A percentile compares a stretch with the other conserved stretches of the same genome.
Evolutionary conservation across 1,140 invertebrate genomes (phyloP).

Genomic region (Eumaeus atala): DNA sequence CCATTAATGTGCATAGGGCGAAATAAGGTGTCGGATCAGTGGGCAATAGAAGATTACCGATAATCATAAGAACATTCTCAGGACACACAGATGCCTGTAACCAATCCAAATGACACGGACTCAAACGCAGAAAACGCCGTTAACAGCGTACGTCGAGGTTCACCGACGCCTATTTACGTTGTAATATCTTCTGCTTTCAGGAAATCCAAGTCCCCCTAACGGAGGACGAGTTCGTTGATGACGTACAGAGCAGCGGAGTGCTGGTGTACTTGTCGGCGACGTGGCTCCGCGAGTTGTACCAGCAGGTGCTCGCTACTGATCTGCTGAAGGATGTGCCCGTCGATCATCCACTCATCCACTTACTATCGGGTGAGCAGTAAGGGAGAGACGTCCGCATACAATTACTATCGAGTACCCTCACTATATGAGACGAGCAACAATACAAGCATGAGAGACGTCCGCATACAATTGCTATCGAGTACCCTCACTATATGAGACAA

Average conservation of each 20-base stretch:
- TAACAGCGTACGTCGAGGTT: no score
- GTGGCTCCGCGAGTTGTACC: constrained; percentile 93
- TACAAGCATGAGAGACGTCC: no score
- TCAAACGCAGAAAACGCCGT: no score
- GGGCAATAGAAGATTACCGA: no score
- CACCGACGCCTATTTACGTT: no score
- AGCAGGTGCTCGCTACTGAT: constrained; percentile 86
- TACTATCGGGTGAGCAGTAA: constrained; percentile 80
- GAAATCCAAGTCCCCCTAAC: constrained; percentile 78
- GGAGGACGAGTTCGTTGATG: constrained; percentile 90
- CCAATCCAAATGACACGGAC: no score
- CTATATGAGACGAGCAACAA: no score
- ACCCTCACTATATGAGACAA: background rate
- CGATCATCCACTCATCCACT: constrained; percentile 80
- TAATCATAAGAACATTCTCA: no score
- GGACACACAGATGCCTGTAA: no score
- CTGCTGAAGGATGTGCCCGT: constrained; percentile 77
- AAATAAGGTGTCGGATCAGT: no score
- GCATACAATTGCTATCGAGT: constrained; percentile 10
- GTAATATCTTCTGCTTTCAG: constrained; percentile 34
- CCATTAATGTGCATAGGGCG: no score
- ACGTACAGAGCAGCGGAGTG: constrained; percentile 92
- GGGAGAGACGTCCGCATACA: background rate
- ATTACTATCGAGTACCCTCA: constrained; percentile 9
- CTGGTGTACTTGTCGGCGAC: constrained; percentile 92